Evolutionary conservation across 2,888 invertebrate species (phyloP).

Genomic region (Acronicta alni): DNA sequence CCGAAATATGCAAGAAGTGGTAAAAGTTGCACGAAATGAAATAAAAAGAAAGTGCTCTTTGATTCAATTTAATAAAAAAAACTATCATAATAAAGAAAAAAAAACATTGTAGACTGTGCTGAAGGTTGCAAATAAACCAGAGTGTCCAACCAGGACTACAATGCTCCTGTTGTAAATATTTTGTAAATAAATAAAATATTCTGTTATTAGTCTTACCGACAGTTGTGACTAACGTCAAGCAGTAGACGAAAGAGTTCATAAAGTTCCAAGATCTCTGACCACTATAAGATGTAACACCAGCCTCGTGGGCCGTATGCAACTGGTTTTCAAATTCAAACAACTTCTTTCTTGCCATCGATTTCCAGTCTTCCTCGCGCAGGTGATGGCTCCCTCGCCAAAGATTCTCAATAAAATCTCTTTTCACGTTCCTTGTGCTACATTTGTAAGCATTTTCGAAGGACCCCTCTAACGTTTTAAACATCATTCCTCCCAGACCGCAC

Average conservation of each 20-base stretch:
- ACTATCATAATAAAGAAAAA: not conserved
- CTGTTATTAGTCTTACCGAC: conserved; percentile 92
- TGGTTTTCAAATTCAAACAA: conserved; percentile 96
- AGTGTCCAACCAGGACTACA: conserved; percentile 2
- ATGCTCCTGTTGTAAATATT: not conserved
- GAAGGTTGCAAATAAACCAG: not conserved
- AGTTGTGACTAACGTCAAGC: conserved; percentile 95
- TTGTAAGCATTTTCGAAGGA: conserved; percentile 96
- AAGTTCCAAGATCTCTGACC: conserved; percentile 96
- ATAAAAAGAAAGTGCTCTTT: conserved; percentile 23
- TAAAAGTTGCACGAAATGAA: not conserved
- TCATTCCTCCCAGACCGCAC: conserved; percentile 94
- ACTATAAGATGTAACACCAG: conserved; percentile 95
- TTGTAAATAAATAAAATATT: not conserved
- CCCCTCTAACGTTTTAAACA: conserved; percentile 95
- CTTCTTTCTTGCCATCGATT: conserved; percentile 94
- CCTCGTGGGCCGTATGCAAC: conserved; percentile 94
- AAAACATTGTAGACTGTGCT: not conserved
- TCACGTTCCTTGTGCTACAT: conserved; percentile 95
- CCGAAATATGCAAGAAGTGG: too few relatives aligned
- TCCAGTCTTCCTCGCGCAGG: conserved; percentile 96
- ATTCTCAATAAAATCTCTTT: conserved; percentile 95
- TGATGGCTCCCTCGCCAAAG: conserved; percentile 95
- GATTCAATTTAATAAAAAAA: conserved; percentile 23
- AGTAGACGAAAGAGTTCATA: conserved; percentile 95